phyloP scores from a whole-genome alignment of 37 sponge, comb jelly and placozoan species.

The Hexactinellida sp. region DNA sequence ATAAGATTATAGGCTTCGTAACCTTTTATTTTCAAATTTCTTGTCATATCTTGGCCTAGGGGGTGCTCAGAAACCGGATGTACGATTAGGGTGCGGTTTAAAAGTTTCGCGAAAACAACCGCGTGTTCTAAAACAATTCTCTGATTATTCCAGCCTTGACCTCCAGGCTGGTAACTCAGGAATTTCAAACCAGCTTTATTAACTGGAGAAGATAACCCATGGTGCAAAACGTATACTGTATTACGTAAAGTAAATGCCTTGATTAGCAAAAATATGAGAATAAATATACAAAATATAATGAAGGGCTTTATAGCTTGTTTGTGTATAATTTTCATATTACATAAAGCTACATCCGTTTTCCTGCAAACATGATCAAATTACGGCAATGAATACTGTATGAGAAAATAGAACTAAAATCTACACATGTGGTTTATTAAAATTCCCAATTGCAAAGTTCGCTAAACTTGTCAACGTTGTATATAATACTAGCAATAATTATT shows the following conservation, averaged over 20 bases:
- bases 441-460: too few species aligned
- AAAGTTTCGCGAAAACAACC: constrained; percentile 44
- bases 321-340: neutral
- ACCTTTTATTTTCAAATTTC: constrained; percentile 23
- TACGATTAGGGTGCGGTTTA: constrained; percentile 64
- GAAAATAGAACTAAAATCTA: too few species aligned
- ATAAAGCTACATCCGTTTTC: neutral
- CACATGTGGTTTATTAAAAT: too few species aligned
- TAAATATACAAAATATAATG: neutral
- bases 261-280: too few species aligned
- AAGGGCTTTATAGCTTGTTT: neutral
- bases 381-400: too few species aligned
- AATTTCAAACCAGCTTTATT: neutral
- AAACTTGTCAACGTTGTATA: too few species aligned
- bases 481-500: too few species aligned
- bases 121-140: constrained; percentile 63
- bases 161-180: constrained; percentile 17
- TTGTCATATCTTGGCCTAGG: constrained; percentile 21
- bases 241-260: too few species aligned
- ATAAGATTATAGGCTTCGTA: constrained; percentile 58
- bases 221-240: neutral
- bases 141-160: constrained; percentile 86
- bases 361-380: too few species aligned
- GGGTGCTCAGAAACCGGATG: constrained; percentile 65
- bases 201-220: neutral